Evolutionary conservation across 2,797 vertebrate genomes (phyloP).

Genomic region (Microhierax caerulescens): DNA sequence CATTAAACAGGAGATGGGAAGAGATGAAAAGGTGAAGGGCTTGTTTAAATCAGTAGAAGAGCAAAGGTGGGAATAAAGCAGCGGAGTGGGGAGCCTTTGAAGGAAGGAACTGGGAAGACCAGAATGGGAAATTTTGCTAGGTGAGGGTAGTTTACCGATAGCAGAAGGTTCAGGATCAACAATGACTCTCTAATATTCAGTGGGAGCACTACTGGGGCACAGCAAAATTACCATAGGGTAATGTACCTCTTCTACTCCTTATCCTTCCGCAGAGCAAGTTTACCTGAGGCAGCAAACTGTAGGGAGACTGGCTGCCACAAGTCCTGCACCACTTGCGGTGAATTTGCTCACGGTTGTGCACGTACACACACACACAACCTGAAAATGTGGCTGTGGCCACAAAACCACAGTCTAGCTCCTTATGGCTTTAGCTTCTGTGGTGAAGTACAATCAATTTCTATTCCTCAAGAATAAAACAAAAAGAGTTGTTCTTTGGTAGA

Average conservation of each 20-base stretch:
- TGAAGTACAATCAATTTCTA: neutral
- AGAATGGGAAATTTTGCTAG: neutral
- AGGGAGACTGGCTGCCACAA: neutral
- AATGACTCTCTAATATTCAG: neutral
- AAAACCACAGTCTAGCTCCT: constrained; percentile 12
- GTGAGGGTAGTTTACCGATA: neutral
- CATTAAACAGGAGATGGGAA: neutral
- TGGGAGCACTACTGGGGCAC: neutral
- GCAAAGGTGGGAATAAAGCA: neutral
- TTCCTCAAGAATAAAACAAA: neutral
- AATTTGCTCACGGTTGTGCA: neutral
- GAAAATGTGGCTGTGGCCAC: neutral
- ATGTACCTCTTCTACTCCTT: neutral
- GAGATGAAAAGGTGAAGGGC: neutral
- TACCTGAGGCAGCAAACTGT: neutral
- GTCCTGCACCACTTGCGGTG: neutral
- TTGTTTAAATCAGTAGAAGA: neutral
- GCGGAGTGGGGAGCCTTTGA: neutral
- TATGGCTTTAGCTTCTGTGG: neutral
- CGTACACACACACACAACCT: neutral
- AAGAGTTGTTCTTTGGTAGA: neutral
- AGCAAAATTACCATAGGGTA: neutral
- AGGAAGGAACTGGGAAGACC: neutral
- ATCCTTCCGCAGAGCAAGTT: neutral
- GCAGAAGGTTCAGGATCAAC: neutral